Conservation (phyloP, 1,140 invertebrate genomes). For the Sarcophaga bullata region DNA sequence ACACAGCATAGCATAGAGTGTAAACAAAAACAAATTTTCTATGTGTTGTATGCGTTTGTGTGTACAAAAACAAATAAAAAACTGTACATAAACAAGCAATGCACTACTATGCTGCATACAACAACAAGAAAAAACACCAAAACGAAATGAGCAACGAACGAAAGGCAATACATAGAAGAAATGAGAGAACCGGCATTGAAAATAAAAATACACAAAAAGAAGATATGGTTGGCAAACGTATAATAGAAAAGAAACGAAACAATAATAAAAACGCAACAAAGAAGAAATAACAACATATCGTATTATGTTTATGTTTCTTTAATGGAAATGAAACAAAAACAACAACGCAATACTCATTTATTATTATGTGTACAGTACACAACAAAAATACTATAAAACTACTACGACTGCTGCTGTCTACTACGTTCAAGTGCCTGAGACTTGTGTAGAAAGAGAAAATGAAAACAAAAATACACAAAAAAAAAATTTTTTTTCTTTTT, state of each 20-base stretch:
- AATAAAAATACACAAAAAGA: background rate
- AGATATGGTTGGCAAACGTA: background rate
- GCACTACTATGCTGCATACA: background rate
- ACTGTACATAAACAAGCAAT: background rate
- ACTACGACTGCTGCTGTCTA: slow-evolving; percentile 1
- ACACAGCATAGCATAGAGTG: background rate
- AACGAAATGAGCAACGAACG: background rate
- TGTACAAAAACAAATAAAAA: background rate
- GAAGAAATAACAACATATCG: background rate
- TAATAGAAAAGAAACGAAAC: background rate
- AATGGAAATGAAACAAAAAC: slow-evolving; percentile 3
- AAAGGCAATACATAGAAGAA: background rate
- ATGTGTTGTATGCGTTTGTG: too few species aligned
- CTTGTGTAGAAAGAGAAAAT: slow-evolving; percentile 8
- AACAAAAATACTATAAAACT: slow-evolving; percentile 41
- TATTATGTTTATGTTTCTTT: background rate
- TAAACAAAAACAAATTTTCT: background rate
- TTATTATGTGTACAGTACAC: slow-evolving; percentile 33
- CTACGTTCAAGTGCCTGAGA: background rate
- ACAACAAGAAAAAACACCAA: background rate
- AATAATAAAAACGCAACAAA: background rate
- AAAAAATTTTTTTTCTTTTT: background rate
- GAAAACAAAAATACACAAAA: background rate
- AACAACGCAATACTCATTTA: background rate
- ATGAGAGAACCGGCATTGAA: background rate